Percentiles rank a stretch among this genome's conserved stretches.
These are phyloP conservation scores for Anastrepha ludens DNA, from an alignment of 1,140 invertebrate genomes.

Conservation along the genomic window DNA sequence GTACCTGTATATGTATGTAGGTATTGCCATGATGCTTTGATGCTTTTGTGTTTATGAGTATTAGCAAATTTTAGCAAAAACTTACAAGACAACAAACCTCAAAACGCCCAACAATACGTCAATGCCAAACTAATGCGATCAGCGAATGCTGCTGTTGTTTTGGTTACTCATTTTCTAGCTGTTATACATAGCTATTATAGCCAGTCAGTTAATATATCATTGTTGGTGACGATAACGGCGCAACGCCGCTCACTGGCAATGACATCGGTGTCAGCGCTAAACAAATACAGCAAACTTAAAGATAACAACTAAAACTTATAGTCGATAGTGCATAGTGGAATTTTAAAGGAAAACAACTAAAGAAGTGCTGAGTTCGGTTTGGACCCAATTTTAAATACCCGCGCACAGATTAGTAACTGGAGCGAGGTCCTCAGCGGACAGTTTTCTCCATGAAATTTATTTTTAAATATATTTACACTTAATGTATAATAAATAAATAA, in stretches of 20 bases:
- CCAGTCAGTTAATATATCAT: background rate
- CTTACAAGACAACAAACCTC: background rate
- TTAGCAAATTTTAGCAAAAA: slow-evolving; percentile 38
- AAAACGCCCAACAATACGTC: slow-evolving; percentile 48
- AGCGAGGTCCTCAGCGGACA: too few relatives aligned
- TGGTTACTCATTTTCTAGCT: background rate
- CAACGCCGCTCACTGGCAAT: slow-evolving; percentile 48
- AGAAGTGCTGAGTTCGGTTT: too few relatives aligned
- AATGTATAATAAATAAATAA: too few relatives aligned
- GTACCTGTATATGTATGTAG: background rate
- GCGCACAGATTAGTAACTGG: too few relatives aligned
- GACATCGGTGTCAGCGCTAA: slow-evolving; percentile 30
- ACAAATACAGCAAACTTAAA: slow-evolving; percentile 25
- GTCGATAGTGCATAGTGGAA: too few relatives aligned
- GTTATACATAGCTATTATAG: background rate
- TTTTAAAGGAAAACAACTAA: too few relatives aligned
- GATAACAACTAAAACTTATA: background rate
- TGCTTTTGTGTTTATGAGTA: background rate
- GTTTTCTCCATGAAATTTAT: too few relatives aligned
- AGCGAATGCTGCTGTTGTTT: background rate
- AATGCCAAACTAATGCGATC: slow-evolving; percentile 47
- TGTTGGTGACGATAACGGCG: background rate
- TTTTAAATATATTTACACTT: too few relatives aligned
- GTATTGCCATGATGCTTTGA: background rate
- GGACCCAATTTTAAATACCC: too few relatives aligned